phyloP scores from a whole-genome alignment of 2,113 vertebrate genomes.

The Oxygymnocypris stewartii region DNA sequence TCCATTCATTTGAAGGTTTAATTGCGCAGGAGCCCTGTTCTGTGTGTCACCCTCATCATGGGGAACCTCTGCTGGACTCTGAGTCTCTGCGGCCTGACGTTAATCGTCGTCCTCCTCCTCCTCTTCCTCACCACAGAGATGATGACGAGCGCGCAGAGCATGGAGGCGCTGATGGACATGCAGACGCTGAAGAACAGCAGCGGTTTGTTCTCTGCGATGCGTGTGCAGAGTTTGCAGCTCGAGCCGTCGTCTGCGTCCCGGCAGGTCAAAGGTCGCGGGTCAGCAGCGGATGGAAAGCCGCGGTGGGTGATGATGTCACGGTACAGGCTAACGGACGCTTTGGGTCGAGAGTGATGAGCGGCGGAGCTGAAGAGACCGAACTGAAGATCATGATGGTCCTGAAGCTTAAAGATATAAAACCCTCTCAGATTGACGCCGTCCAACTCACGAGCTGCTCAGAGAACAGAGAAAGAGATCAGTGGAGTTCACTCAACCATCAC shows the following conservation, averaged over 20 bases:
- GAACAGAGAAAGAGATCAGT: neutral
- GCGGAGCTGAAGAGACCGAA: constrained; percentile 87
- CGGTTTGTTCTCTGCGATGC: constrained; percentile 78
- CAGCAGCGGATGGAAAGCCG: constrained; percentile 74
- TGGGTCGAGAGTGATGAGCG: constrained; percentile 79
- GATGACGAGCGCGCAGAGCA: constrained; percentile 75
- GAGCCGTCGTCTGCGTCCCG: constrained; percentile 59
- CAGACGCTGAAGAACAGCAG: constrained; percentile 85
- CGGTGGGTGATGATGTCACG: constrained; percentile 77
- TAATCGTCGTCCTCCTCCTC: neutral
- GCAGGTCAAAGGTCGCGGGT: neutral
- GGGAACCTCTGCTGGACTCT: constrained; percentile 3
- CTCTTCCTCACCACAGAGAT: constrained; percentile 72
- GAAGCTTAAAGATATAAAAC: constrained; percentile 90
- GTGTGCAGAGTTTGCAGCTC: constrained; percentile 74
- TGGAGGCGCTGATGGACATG: constrained; percentile 74
- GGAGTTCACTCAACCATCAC: neutral
- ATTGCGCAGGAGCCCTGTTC: neutral
- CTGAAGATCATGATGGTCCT: constrained; percentile 78
- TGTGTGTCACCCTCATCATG: constrained; percentile 23
- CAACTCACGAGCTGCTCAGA: constrained; percentile 78
- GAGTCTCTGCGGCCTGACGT: constrained; percentile 44
- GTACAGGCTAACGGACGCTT: constrained; percentile 83
- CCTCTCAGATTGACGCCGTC: constrained; percentile 88
- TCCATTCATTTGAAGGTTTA: neutral